phyloP scores from a whole-genome alignment of 2,797 vertebrate species.

The Crenuchus spilurus region DNA sequence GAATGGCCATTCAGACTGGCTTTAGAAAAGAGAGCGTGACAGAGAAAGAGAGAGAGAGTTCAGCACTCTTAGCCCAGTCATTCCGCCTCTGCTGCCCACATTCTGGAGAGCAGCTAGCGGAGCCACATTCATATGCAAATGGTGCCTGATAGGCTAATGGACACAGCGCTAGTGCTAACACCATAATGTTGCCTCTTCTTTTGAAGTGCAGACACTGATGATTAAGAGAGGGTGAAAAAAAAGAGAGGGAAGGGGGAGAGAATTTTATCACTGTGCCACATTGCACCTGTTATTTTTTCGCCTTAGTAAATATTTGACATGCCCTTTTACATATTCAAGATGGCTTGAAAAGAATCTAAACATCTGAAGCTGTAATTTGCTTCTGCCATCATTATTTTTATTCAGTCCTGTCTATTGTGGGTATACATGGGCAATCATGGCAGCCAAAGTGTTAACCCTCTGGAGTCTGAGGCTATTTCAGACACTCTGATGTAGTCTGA shows the following conservation, averaged over 20 bases:
- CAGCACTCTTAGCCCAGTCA: constrained; percentile 36
- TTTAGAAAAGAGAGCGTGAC: constrained; percentile 29
- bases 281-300: constrained; percentile 23
- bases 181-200: constrained; percentile 50
- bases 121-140: constrained; percentile 48
- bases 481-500: too few species aligned
- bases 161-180: constrained; percentile 41
- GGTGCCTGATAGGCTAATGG: constrained; percentile 46
- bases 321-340: constrained; percentile 19
- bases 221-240: constrained; percentile 29
- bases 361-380: too few species aligned
- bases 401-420: too few species aligned
- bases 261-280: constrained; percentile 16
- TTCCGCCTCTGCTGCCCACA: constrained; percentile 45
- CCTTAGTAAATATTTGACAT: constrained; percentile 35
- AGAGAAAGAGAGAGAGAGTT: constrained; percentile 1
- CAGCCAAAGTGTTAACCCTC: too few species aligned
- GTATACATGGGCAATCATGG: too few species aligned
- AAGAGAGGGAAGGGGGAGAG: constrained; percentile 6
- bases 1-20: constrained; percentile 7
- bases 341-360: background rate
- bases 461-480: too few species aligned
- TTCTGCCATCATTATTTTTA: too few species aligned
- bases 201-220: constrained; percentile 45
- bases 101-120: constrained; percentile 22